phyloP scores from a whole-genome alignment of 2,113 vertebrate genomes.

The Sigmodon hispidus region DNA sequence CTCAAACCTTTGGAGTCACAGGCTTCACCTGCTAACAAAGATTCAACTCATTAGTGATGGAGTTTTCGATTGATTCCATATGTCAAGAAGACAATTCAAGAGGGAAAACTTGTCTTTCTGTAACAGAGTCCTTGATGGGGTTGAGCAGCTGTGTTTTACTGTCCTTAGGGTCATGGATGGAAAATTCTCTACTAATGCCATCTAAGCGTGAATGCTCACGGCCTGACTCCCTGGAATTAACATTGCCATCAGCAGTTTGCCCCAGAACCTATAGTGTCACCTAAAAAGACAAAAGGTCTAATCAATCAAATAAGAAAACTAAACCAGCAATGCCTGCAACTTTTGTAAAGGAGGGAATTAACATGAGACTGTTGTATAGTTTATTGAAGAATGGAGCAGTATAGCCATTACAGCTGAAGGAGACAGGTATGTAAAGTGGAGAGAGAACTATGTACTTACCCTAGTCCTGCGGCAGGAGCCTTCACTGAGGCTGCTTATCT shows the following conservation, averaged over 20 bases:
- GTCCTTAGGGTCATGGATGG: constrained; percentile 31
- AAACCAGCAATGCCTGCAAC: constrained; percentile 52
- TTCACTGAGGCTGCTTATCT: neutral
- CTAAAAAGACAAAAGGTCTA: constrained; percentile 69
- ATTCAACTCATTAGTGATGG: constrained; percentile 54
- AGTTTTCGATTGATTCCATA: constrained; percentile 60
- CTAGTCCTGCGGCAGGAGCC: neutral
- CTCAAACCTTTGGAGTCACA: constrained; percentile 60
- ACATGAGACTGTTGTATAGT: neutral
- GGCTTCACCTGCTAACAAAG: constrained; percentile 55
- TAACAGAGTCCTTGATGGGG: constrained; percentile 56
- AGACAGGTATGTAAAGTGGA: neutral
- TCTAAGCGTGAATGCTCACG: constrained; percentile 49
- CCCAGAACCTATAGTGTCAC: constrained; percentile 35
- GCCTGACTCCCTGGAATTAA: constrained; percentile 56
- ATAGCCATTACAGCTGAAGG: neutral
- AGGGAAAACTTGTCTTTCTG: constrained; percentile 58
- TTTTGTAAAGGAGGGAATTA: constrained; percentile 33
- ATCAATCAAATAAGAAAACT: constrained; percentile 54
- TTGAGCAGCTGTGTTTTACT: constrained; percentile 64
- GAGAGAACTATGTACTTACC: neutral
- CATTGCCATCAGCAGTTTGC: constrained; percentile 19
- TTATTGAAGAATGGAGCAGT: neutral
- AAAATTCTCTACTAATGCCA: constrained; percentile 64
- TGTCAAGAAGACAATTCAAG: constrained; percentile 58